Percentiles rank a stretch among this genome's conserved stretches.
phyloP scores from a whole-genome alignment of 2,888 invertebrate genomes.

The Prenolepis imparis region DNA sequence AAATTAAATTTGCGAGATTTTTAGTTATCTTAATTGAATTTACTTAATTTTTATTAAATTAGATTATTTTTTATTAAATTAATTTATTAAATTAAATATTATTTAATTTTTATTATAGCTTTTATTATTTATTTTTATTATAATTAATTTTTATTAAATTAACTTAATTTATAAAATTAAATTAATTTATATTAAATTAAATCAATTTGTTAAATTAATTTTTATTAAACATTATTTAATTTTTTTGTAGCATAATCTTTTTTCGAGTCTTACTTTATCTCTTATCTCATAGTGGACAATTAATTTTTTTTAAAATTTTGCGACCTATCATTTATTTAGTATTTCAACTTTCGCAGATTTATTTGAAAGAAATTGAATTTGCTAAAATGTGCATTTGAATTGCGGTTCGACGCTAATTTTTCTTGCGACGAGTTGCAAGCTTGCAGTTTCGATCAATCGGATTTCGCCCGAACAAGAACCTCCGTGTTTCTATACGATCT shows the following conservation, averaged over 20 bases:
- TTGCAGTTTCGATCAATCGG: conserved; percentile 22
- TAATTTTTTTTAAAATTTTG: background rate
- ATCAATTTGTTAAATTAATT: too few relatives aligned
- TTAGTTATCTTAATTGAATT: background rate
- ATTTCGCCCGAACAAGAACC: background rate
- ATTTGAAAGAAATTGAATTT: background rate
- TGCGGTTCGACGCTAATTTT: background rate
- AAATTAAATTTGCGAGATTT: background rate
- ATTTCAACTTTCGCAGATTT: background rate
- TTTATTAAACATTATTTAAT: background rate
- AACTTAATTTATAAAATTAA: too few relatives aligned
- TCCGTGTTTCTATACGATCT: conserved; percentile 5
- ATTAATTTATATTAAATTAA: too few relatives aligned
- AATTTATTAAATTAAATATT: too few relatives aligned
- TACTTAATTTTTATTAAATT: too few relatives aligned
- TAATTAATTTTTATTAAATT: too few relatives aligned
- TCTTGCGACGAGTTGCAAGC: conserved; percentile 26
- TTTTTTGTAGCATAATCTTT: conserved; percentile 4
- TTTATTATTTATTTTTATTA: too few relatives aligned
- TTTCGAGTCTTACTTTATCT: background rate
- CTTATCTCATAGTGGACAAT: background rate
- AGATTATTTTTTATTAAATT: too few relatives aligned
- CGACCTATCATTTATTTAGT: background rate
- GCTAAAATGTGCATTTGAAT: background rate
- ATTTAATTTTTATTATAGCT: conserved; percentile 3